These are phyloP conservation scores for Kuschelorhynchus macadamiae DNA, from an alignment of 2,888 invertebrate species.

Conservation along the genomic window DNA sequence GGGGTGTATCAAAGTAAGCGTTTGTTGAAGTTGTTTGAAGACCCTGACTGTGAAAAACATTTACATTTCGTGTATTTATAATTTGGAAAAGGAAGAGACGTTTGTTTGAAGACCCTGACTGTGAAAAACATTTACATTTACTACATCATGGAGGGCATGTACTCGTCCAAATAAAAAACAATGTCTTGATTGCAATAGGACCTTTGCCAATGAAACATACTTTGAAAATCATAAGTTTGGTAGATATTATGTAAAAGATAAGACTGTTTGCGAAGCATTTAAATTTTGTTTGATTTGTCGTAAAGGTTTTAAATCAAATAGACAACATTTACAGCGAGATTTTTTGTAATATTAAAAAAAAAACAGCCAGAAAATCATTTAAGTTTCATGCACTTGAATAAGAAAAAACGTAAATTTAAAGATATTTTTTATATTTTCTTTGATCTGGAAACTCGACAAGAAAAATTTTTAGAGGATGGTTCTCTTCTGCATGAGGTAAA, in stretches of 20 bases:
- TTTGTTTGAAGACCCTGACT: too few species aligned
- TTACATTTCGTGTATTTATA: too few species aligned
- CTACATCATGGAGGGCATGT: too few species aligned
- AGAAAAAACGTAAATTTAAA: background rate
- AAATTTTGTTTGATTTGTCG: background rate
- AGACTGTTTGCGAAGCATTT: background rate
- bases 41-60: too few species aligned
- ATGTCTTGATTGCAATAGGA: background rate
- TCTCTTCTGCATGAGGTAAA: constrained; percentile 3
- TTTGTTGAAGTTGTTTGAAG: too few species aligned
- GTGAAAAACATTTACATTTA: too few species aligned
- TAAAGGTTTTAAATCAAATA: background rate
- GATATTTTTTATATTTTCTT: constrained; percentile 1
- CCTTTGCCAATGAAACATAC: background rate
- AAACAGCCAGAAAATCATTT: background rate
- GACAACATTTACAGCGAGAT: background rate
- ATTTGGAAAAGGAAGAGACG: too few species aligned
- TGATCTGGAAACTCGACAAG: constrained; percentile 10
- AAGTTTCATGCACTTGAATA: background rate
- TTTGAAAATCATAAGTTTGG: background rate
- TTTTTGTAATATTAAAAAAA: background rate
- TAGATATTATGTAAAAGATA: background rate
- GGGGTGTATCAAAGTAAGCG: too few species aligned
- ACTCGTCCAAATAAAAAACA: background rate
- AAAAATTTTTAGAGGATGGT: background rate